Base-by-base conservation (phyloP, 2,888 invertebrate species). In the Hyppa rectilinea region DNA sequence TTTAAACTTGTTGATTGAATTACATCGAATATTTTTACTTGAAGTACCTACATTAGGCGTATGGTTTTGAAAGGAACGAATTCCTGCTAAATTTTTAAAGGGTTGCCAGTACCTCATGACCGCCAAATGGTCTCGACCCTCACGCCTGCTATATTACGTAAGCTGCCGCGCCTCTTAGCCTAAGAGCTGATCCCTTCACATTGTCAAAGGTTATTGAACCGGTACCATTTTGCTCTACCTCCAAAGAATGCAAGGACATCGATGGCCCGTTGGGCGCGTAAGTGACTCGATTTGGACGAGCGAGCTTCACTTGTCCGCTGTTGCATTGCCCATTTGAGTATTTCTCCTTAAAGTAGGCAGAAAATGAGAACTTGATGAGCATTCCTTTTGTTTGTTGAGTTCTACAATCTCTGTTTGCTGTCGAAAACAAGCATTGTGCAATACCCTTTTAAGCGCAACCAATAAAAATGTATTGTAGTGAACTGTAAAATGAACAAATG, bases 191-290 rank as follows among this genome's bases (percentile, higher is more conserved):
- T 93, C 93, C 94, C 92, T 93, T 94, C 92, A 94, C 94, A 94
- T 94, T 93, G 91, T 91, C 92, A 92, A 90, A 90, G 93, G 93
- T 94, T 91, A 90, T 90, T 93, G 94, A 94, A 93, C 95, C 93
- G 93, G 93, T 93, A 93, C 92, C 90, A 90, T 90, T 92, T 87
- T 92, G 92, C 88, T 92, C 88, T 91, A 90, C 90, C 90, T 90
- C 90, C 87, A 87, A 94, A 94, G 94, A 94, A 94, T 94, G 94
- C 94, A 94, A 94, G 93, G 94, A 92, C 94, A 92, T 81, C 90
- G 92, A 93, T 92, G 92, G 89, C 85, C 88, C 89, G 89, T 82
- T 87, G 89, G 83, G 80, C 82, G 83, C 45, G 67, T 65, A 80
- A 71, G 71, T 76, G 59, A 70, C 75, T 80, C 63, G 75, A 67